Base-by-base conservation (phyloP, 1,140 invertebrate species). In the Bilobella aurantiaca region DNA sequence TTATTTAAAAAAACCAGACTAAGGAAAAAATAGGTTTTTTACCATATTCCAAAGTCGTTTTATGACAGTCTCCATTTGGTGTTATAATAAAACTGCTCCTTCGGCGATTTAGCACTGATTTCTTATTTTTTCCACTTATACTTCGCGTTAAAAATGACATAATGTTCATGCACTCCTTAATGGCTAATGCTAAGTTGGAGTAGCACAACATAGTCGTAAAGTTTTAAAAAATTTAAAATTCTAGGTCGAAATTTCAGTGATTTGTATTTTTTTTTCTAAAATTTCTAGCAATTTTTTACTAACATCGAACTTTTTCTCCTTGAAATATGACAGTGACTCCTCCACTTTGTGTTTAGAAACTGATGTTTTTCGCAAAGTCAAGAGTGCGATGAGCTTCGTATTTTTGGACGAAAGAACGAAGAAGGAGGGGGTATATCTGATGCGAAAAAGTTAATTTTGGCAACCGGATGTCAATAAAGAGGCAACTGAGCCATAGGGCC, bases 391-490 rank as follows among this genome's bases (percentile, higher is more conserved):
- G 49, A 23, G 12, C 49, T 53, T 53, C 21, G 5, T 14, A 5
- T 23, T 12, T 5, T 42, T n/a, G 8, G 8, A 8, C 12, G 8
- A 53, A 53, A 53, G 25, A 23, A 23, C 49, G 49, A 23, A 53
- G 49, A 14, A 53, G 25, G 21, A 23, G 23, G 49, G 8, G 23
- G 21, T 23, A 23, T 53, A 16, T 23, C 8, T 12, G 21, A 53
- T 12, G 8, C 49, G 49, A 23, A 16, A 14, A 5, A 23, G 12
- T 23, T 53, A 53, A 53, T 53, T 53, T 53, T 53, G 25, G 49
- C 12, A 53, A 53, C 49, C 49, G 49, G 49, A 53, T 53, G 49
- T 53, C 49, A 53, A 8, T 23, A 53, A 42, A 42, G 8, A 42
- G n/a, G 37, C n/a, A n/a, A n/a, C n/a, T n/a, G n/a, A n/a, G n/a